Evolutionary conservation across 2,888 invertebrate species (phyloP).

Genomic region (Villa cingulata): DNA sequence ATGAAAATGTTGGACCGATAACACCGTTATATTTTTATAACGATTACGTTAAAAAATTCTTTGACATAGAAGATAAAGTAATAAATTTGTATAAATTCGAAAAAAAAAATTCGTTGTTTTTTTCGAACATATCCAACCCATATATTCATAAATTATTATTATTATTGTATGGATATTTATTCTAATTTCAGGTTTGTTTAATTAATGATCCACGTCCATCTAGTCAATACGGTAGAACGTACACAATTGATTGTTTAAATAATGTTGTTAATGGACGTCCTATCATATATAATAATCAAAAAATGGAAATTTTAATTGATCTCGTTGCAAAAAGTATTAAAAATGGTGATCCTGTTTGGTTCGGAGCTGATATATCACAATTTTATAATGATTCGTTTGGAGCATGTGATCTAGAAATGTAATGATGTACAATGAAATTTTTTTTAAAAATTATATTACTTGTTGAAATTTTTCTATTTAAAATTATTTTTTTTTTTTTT

Average conservation of each 20-base stretch:
- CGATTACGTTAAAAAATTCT: slow-evolving; percentile 59
- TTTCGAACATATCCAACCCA: too few relatives aligned
- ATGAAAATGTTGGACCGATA: slow-evolving; percentile 58
- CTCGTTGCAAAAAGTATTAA: slow-evolving; percentile 62
- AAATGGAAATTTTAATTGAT: slow-evolving; percentile 60
- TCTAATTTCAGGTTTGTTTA: slow-evolving; percentile 73
- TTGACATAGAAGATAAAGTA: slow-evolving; percentile 47
- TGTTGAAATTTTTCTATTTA: too few relatives aligned
- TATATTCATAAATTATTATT: background rate
- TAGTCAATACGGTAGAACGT: slow-evolving; percentile 65
- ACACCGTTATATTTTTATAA: slow-evolving; percentile 71
- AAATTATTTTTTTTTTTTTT: too few relatives aligned
- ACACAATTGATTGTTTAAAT: slow-evolving; percentile 78
- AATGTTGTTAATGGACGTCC: slow-evolving; percentile 69
- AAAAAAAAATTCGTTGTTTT: too few relatives aligned
- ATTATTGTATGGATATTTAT: too few relatives aligned
- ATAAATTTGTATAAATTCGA: too few relatives aligned
- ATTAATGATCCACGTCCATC: slow-evolving; percentile 73
- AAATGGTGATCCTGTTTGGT: slow-evolving; percentile 79
- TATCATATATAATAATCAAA: slow-evolving; percentile 80
- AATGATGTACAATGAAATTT: slow-evolving; percentile 3
- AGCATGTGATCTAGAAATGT: slow-evolving; percentile 56
- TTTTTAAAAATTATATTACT: too few relatives aligned
- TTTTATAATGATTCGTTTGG: slow-evolving; percentile 65
- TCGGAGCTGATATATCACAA: slow-evolving; percentile 80